Conservation (phyloP, 2,888 invertebrate species). For the Drosophila pullipes region DNA sequence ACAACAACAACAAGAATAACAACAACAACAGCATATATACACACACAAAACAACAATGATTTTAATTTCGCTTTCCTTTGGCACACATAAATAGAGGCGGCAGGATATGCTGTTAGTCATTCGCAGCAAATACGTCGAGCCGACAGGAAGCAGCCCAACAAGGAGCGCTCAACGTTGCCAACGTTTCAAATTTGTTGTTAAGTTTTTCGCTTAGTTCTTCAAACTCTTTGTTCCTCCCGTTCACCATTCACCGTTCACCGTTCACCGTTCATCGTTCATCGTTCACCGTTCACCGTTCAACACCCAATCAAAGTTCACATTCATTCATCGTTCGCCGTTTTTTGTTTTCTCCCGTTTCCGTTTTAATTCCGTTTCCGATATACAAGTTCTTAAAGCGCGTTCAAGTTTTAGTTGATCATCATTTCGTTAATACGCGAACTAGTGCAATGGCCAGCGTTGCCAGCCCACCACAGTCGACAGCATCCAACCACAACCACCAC, state of each 20-base stretch:
- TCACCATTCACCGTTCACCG: constrained; percentile 9
- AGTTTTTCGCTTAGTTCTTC: constrained; percentile 69
- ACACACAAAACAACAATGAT: constrained; percentile 62
- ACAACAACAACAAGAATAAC: constrained; percentile 26
- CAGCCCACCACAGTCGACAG: constrained; percentile 42
- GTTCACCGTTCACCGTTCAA: constrained; percentile 15
- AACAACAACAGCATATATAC: not conserved
- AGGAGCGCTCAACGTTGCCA: constrained; percentile 65
- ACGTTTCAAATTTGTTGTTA: constrained; percentile 77
- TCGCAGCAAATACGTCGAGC: constrained; percentile 85
- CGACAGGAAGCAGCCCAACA: constrained; percentile 76
- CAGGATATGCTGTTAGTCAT: constrained; percentile 84
- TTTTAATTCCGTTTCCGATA: constrained; percentile 30
- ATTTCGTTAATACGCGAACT: constrained; percentile 56
- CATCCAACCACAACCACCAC: constrained; percentile 29
- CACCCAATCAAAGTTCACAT: constrained; percentile 8
- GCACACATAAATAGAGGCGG: constrained; percentile 84
- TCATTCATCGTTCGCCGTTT: constrained; percentile 19
- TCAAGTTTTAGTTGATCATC: constrained; percentile 65
- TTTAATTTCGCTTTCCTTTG: constrained; percentile 83
- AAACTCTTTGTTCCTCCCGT: constrained; percentile 56
- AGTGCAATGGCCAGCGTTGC: constrained; percentile 65
- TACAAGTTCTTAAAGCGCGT: constrained; percentile 58
- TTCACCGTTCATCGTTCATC: constrained; percentile 15
- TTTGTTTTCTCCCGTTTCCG: constrained; percentile 38